Evolutionary conservation across 2,797 vertebrate genomes (phyloP).

Genomic region (Hyperoplus lanceolatus): DNA sequence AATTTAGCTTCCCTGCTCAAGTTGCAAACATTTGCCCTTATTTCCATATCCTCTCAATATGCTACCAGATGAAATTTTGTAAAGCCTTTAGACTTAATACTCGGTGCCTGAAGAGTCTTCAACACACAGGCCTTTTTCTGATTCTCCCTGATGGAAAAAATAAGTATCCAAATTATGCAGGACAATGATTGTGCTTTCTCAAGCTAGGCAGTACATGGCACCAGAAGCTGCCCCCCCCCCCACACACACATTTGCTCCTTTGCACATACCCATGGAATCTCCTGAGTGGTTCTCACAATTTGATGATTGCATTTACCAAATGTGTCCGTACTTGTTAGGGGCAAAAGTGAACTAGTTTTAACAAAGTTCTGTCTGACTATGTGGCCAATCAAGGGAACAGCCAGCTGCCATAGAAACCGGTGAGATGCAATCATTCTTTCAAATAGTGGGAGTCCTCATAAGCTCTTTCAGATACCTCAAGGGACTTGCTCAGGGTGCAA

Average conservation of each 20-base stretch:
- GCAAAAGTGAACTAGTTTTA: background rate
- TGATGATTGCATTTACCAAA: background rate
- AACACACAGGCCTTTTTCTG: background rate
- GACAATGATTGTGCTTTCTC: background rate
- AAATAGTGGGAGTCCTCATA: conserved; percentile 22
- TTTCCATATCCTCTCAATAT: background rate
- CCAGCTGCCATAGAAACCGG: too few relatives aligned
- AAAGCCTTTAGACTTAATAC: background rate
- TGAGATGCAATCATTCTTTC: background rate
- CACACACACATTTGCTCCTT: background rate
- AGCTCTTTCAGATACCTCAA: conserved; percentile 16
- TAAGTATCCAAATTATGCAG: background rate
- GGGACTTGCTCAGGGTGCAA: conserved; percentile 10
- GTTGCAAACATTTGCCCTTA: background rate
- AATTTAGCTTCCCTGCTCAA: background rate
- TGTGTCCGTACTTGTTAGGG: too few relatives aligned
- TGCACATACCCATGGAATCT: background rate
- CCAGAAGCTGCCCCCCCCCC: background rate
- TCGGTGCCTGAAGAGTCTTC: background rate
- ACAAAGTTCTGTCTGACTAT: background rate
- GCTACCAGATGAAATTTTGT: background rate
- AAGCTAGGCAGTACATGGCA: background rate
- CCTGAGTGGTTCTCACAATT: background rate
- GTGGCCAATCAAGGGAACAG: background rate
- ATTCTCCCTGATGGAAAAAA: background rate